Percentiles rank a stretch among this genome's conserved stretches.
These are phyloP conservation scores for Cercocebus atys DNA, from an alignment of 2,113 vertebrate genomes.

Conservation along the genomic window DNA sequence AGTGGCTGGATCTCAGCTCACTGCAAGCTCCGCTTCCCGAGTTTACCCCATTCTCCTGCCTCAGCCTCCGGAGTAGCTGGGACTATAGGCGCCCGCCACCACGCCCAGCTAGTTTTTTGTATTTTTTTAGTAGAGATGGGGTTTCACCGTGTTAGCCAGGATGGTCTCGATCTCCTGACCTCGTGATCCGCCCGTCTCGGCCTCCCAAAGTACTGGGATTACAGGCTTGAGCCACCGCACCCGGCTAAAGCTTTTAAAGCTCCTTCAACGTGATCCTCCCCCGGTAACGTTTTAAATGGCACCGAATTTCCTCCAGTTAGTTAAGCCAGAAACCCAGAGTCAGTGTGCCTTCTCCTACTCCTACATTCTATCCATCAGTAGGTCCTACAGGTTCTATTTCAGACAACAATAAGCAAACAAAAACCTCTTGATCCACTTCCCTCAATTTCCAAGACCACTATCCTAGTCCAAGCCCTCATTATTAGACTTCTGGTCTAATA, in stretches of 20 bases:
- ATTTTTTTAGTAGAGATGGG: too few relatives aligned
- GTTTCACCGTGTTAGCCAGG: too few relatives aligned
- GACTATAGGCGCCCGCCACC: too few relatives aligned
- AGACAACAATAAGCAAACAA: neutral
- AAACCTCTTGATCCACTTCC: neutral
- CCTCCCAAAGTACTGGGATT: too few relatives aligned
- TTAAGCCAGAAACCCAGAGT: neutral
- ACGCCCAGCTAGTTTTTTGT: too few relatives aligned
- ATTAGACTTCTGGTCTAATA: neutral
- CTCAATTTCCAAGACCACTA: conserved; percentile 29
- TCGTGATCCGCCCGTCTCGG: too few relatives aligned
- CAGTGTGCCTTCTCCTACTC: neutral
- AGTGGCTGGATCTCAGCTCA: too few relatives aligned
- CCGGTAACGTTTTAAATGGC: neutral
- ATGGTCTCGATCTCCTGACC: too few relatives aligned
- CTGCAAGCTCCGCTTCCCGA: too few relatives aligned
- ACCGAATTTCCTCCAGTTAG: neutral
- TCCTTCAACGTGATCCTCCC: neutral
- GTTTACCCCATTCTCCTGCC: too few relatives aligned
- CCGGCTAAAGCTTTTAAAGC: neutral
- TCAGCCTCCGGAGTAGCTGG: too few relatives aligned
- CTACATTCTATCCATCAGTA: neutral
- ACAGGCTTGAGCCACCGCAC: too few relatives aligned
- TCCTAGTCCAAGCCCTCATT: neutral
- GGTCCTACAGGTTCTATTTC: conserved; percentile 3